phyloP scores from a whole-genome alignment of 1,140 invertebrate genomes.

The Drosophila biarmipes region DNA sequence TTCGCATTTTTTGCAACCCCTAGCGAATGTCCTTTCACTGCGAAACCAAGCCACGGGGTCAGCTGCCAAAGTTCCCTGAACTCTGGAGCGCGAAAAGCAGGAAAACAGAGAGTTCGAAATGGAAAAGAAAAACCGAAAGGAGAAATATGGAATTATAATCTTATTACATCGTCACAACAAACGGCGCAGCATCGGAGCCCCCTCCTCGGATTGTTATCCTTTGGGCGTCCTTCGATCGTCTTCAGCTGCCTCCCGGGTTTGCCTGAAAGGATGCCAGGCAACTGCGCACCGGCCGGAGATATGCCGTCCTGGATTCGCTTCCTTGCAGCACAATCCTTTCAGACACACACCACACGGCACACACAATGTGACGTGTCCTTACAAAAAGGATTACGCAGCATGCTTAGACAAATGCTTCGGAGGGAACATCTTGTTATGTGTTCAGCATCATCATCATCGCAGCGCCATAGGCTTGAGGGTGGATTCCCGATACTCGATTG shows the following conservation, averaged over 20 bases:
- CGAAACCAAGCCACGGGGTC: conserved; percentile 40
- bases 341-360: conserved; percentile 51
- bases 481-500: conserved; percentile 54
- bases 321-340: conserved; percentile 69
- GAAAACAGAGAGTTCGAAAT: conserved; percentile 14
- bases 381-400: conserved; percentile 82
- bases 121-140: conserved; percentile 32
- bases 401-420: conserved; percentile 67
- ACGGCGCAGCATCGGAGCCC: conserved; percentile 51
- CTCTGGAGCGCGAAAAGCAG: conserved; percentile 43
- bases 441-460: conserved; percentile 31
- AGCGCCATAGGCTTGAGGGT: conserved; percentile 63
- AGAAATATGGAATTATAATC: conserved; percentile 79
- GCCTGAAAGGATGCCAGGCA: conserved; percentile 33
- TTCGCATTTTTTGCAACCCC: conserved; percentile 58
- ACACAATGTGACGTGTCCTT: conserved; percentile 68
- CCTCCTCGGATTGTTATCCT: conserved; percentile 38
- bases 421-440: conserved; percentile 71
- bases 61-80: conserved; percentile 66
- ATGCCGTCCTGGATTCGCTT: conserved; percentile 71
- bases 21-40: conserved; percentile 31
- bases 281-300: conserved; percentile 76
- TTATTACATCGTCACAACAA: conserved; percentile 82
- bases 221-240: conserved; percentile 71
- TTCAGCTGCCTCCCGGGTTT: conserved; percentile 62